Conservation (phyloP, 1,140 invertebrate species). For the Anthonomus grandis region DNA sequence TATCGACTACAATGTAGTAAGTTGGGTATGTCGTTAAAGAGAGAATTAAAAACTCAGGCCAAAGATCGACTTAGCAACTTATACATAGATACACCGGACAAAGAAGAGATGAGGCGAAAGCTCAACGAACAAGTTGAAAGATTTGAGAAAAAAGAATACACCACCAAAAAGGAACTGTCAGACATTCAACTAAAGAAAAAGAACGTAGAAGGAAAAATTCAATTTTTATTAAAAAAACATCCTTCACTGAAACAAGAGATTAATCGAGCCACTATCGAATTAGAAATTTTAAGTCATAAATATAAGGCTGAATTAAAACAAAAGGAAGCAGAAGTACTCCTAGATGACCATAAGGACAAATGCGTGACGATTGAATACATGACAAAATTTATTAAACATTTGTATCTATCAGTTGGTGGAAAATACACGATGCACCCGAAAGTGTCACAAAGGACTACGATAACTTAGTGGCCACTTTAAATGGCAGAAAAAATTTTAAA, state of each 20-base stretch:
- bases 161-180: constrained; percentile 47
- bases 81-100: constrained; percentile 43
- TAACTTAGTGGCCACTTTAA: constrained; percentile 38
- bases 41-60: constrained; percentile 49
- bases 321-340: constrained; percentile 28
- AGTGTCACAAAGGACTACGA: constrained; percentile 31
- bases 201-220: constrained; percentile 33
- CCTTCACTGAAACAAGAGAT: constrained; percentile 21
- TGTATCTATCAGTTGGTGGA: constrained; percentile 34
- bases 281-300: constrained; percentile 10
- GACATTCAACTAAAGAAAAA: constrained; percentile 34
- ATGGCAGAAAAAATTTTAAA: constrained; percentile 51
- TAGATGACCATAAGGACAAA: constrained; percentile 31
- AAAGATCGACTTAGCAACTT: constrained; percentile 50
- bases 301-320: constrained; percentile 26
- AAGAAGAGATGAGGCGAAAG: constrained; percentile 49
- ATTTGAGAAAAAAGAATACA: constrained; percentile 50
- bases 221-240: constrained; percentile 43
- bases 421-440: constrained; percentile 33
- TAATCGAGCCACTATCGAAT: constrained; percentile 21
- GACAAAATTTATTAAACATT: constrained; percentile 27
- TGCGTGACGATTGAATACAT: constrained; percentile 33
- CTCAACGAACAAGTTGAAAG: constrained; percentile 50
- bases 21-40: constrained; percentile 15
- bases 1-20: constrained; percentile 24